Evolutionary conservation across 2,888 invertebrate genomes (phyloP).

Genomic region (Rhagium mordax): DNA sequence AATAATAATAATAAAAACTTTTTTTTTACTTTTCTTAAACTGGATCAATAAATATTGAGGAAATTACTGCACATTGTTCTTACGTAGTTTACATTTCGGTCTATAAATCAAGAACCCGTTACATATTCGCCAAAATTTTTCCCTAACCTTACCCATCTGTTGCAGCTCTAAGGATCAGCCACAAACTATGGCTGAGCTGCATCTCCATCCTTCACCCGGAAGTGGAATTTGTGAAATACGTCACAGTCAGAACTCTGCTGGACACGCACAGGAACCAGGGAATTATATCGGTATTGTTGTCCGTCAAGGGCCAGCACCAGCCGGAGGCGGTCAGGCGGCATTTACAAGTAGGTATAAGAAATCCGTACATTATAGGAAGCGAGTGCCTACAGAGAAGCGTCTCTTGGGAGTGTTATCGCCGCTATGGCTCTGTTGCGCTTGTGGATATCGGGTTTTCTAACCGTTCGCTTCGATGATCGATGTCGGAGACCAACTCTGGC

Average conservation of each 20-base stretch:
- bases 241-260: conserved; percentile 76
- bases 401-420: no score
- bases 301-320: conserved; percentile 73
- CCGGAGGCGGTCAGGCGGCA: conserved; percentile 65
- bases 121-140: not conserved
- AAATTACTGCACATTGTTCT: no score
- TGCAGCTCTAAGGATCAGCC: conserved; percentile 61
- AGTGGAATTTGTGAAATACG: conserved; percentile 65
- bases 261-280: conserved; percentile 84
- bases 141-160: not conserved
- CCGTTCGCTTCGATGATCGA: no score
- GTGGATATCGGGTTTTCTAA: no score
- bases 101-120: not conserved
- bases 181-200: conserved; percentile 62
- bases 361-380: no score
- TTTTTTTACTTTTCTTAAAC: no score
- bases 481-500: no score
- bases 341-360: conserved; percentile 62
- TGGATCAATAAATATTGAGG: no score
- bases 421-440: no score
- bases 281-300: conserved; percentile 79
- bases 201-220: conserved; percentile 65
- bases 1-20: no score
- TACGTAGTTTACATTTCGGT: no score
- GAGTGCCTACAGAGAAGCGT: no score